Percentiles rank a stretch among this genome's conserved stretches.
These are phyloP conservation scores for Dryobota labecula DNA, from an alignment of 2,888 invertebrate genomes.

Conservation along the genomic window DNA sequence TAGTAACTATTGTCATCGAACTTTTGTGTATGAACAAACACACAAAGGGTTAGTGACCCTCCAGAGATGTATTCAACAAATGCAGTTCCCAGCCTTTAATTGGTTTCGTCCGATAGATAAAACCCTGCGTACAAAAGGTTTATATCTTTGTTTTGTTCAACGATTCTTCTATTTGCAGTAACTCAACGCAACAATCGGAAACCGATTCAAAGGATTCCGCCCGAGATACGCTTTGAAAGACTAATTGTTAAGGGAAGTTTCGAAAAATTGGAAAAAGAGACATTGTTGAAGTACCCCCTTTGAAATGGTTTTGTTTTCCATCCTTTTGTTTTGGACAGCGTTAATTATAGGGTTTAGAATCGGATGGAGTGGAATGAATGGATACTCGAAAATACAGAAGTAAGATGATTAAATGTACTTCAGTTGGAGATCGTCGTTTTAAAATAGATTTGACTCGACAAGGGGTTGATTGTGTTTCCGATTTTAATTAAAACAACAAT, in stretches of 20 bases:
- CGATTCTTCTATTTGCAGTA: conserved; percentile 57
- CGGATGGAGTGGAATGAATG: conserved; percentile 45
- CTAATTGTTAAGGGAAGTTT: conserved; percentile 61
- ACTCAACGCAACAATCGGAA: conserved; percentile 58
- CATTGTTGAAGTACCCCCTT: conserved; percentile 45
- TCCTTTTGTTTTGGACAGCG: conserved; percentile 47
- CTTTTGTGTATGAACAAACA: conserved; percentile 21
- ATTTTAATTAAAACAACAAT: conserved; percentile 22
- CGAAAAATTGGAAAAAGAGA: conserved; percentile 58
- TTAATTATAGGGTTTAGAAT: conserved; percentile 46
- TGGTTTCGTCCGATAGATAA: conserved; percentile 46
- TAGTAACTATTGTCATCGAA: conserved; percentile 36
- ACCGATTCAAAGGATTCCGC: conserved; percentile 56
- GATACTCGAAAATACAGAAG: conserved; percentile 25
- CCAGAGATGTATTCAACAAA: conserved; percentile 39
- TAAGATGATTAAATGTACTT: conserved; percentile 41
- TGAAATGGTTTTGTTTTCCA: conserved; percentile 52
- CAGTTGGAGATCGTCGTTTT: conserved; percentile 22
- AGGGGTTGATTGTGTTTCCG: conserved; percentile 18
- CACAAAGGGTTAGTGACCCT: conserved; percentile 28
- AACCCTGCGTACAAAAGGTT: conserved; percentile 47
- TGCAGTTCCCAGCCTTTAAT: conserved; percentile 37
- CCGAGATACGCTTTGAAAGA: conserved; percentile 53
- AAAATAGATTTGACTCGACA: conserved; percentile 22
- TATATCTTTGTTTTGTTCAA: conserved; percentile 53